Base-by-base conservation (phyloP, 2,113 vertebrate species). In the Centropus bengalensis region DNA sequence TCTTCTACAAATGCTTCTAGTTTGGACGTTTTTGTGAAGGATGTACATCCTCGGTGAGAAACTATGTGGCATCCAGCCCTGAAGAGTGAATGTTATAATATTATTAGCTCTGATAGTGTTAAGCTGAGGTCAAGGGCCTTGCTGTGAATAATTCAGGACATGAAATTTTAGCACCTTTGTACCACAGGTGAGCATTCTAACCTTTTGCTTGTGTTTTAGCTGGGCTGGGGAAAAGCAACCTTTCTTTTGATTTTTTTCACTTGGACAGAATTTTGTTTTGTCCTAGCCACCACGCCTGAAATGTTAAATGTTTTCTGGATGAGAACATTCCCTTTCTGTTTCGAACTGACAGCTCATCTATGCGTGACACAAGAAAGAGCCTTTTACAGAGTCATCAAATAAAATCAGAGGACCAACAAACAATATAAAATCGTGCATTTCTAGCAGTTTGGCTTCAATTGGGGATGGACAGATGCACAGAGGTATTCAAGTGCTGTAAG, bases 101-200 rank as follows among this genome's bases (percentile, higher is more conserved):
- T 30, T 59, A 30, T 75, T 71, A 32, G 17, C 16, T 75, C 0
- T 0, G 12, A 5, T 6, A 52, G 8, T 10, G 47, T n/a, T 75
- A 87, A 45, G 23, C 38, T 64, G 52, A 85, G 32, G 56, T 74
- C 14, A 44, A 74, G 26, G 6, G 3, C 6, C 17, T 74, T 58
- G 3, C 27, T 78, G 60, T 79, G 64, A 55, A 26, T 67, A 10
- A 63, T 63, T 8, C 74, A 27, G 51, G 60, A 38, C 16, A 6
- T 59, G 56, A 75, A 36, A 27, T 87, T 47, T 77, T 33, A 66
- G 27, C 51, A 49, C 28, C 28, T n/a, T 80, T 5, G 5, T 33
- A 59, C 14, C 8, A 2, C 18, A 63, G 24, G 14, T 40, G 15
- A 78, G 40, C 2, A 6, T 16, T 10, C 13, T 56, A 69, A 81